Conservation (phyloP, 2,888 invertebrate species). For the Drosophila mercatorum region DNA sequence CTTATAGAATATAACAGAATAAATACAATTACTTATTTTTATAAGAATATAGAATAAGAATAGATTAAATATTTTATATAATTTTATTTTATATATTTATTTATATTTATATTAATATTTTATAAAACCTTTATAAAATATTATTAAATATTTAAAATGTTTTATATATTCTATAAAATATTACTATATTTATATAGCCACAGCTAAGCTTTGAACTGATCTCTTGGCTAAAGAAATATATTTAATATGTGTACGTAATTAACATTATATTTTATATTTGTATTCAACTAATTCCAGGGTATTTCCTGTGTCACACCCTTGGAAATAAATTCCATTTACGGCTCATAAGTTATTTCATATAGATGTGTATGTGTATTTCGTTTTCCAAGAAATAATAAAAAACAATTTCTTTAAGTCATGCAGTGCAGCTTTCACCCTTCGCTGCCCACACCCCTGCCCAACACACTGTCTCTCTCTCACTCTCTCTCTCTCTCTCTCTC, state of each 20-base stretch:
- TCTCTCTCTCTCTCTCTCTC: neutral
- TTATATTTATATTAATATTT: no score
- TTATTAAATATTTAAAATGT: no score
- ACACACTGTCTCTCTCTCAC: neutral
- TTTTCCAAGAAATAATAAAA: conserved; percentile 58
- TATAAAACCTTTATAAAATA: neutral
- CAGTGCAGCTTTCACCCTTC: conserved; percentile 50
- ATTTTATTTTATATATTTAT: no score
- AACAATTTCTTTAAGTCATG: conserved; percentile 56
- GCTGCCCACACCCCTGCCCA: conserved; percentile 12
- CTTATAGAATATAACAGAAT: neutral
- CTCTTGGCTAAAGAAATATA: no score
- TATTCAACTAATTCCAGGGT: conserved; percentile 20
- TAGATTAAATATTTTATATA: no score
- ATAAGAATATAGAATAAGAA: no score
- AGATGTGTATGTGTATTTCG: conserved; percentile 27
- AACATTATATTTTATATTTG: no score
- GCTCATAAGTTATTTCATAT: conserved; percentile 43
- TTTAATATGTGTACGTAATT: no score
- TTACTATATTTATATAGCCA: no score
- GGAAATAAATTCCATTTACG: conserved; percentile 2
- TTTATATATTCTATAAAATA: neutral
- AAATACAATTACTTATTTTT: neutral
- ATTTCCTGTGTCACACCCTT: conserved; percentile 3
- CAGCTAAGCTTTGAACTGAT: no score